Evolutionary conservation across 2,888 invertebrate genomes (phyloP), one percentile per base, ranked within the genome.

Genomic region (Sipunculus nudus): DNA sequence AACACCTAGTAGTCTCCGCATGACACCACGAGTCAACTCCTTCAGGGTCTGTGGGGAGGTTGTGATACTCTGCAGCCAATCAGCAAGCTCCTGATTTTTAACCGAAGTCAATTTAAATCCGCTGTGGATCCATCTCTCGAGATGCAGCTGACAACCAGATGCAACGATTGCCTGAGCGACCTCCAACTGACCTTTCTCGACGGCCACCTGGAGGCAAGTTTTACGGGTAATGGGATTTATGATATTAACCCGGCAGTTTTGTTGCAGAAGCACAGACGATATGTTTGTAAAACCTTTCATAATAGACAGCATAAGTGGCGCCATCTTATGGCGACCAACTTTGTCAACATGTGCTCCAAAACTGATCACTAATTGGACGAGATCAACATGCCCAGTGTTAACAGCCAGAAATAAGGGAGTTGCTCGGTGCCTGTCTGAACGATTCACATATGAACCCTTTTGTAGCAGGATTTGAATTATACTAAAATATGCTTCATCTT

Each of bases 381-480:
- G 46, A 16, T 55, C 53, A 32, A 47, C 19, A 25, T 58, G 31
- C 2, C 63, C 63, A n/a, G 26, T 21, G 29, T 45, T 46, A n/a
- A 52, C 63, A 1, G 63, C 56, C 19, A 63, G 41, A 32, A 60
- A 63, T 6, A 63, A 46, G 2, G 63, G 63, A 3, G 63, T 63
- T 3, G 63, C 49, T 3, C 47, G 32, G 23, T 63, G 48, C 13
- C 39, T 50, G 32, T 63, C 63, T 1, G 26, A 25, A 6, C 19
- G 21, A 31, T 63, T 63, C n/a, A 56, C 52, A 38, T 63, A 41
- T 13, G 40, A 19, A 5, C 39, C 16, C 3, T 50, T 55, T 10
- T 26, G 23, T 3, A 63, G 28, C 23, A 60, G 31, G 19, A 63
- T 4, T 21, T 32, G 21, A 16, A 60, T 41, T 2, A 63, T 60